Evolutionary conservation across 2,888 invertebrate genomes (phyloP).

Genomic region (Aleiodes leptofemur): DNA sequence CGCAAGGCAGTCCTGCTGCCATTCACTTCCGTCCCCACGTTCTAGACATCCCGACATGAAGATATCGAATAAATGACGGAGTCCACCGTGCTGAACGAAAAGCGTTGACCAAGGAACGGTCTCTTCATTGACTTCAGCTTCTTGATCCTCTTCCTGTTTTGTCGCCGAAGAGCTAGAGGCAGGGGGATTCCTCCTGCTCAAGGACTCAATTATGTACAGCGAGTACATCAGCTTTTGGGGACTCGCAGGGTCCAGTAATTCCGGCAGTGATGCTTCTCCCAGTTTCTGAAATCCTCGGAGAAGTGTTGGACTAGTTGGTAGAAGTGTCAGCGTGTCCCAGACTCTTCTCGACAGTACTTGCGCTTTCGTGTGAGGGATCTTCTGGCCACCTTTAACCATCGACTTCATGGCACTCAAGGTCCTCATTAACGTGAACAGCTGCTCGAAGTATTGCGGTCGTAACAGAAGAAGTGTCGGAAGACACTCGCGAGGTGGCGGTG

Average conservation of each 20-base stretch:
- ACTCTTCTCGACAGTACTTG: slow-evolving; percentile 90
- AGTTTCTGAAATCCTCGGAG: slow-evolving; percentile 90
- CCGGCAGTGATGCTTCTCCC: slow-evolving; percentile 81
- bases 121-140: slow-evolving; percentile 59
- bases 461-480: slow-evolving; percentile 90
- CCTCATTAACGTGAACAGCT: slow-evolving; percentile 93
- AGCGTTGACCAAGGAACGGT: slow-evolving; percentile 81
- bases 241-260: slow-evolving; percentile 90
- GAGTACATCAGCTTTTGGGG: slow-evolving; percentile 97
- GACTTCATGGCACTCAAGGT: slow-evolving; percentile 92
- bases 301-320: slow-evolving; percentile 92
- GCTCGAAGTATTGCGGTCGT: slow-evolving; percentile 92
- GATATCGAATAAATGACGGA: slow-evolving; percentile 92
- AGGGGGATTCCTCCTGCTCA: slow-evolving; percentile 75
- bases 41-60: slow-evolving; percentile 89
- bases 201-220: slow-evolving; percentile 90
- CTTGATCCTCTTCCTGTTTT: slow-evolving; percentile 58
- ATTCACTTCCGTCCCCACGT: slow-evolving; percentile 88
- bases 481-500: slow-evolving; percentile 90
- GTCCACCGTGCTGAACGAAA: slow-evolving; percentile 91
- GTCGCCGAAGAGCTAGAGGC: slow-evolving; percentile 41
- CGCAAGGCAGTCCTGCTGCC: slow-evolving; percentile 96
- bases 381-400: slow-evolving; percentile 82
- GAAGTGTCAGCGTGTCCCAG: slow-evolving; percentile 94
- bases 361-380: slow-evolving; percentile 89